These are phyloP conservation scores for Oxygymnocypris stewartii DNA, from an alignment of 2,113 vertebrate genomes.

Conservation along the genomic window DNA sequence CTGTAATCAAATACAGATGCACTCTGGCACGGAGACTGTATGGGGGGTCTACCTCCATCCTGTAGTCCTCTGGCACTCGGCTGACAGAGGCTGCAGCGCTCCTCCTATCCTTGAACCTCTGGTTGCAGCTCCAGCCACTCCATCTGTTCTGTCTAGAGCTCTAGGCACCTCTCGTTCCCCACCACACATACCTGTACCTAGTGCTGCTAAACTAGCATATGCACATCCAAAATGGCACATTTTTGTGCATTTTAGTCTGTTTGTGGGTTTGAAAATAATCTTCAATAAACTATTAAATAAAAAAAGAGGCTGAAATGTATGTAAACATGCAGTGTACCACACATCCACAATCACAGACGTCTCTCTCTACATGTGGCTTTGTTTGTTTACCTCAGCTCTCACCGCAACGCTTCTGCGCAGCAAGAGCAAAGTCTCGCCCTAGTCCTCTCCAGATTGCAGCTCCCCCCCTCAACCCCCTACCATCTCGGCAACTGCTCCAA, in stretches of 20 bases:
- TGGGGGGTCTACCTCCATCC: not conserved
- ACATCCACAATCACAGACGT: constrained; percentile 29
- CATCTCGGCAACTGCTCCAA: constrained; percentile 28
- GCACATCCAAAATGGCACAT: not conserved
- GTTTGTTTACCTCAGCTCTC: constrained; percentile 52
- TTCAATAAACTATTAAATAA: not conserved
- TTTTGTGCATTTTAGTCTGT: not conserved
- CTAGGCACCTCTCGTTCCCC: not conserved
- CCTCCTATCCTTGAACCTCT: constrained; percentile 36
- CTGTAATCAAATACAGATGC: not conserved
- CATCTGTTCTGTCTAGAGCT: constrained; percentile 50
- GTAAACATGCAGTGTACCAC: not conserved
- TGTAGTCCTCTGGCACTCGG: not conserved
- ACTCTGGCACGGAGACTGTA: not conserved
- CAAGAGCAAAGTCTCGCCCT: constrained; percentile 40
- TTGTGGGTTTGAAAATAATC: not conserved
- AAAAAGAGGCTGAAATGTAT: not conserved
- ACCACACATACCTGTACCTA: constrained; percentile 6
- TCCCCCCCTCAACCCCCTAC: not conserved
- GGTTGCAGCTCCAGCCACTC: constrained; percentile 37
- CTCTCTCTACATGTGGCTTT: constrained; percentile 47
- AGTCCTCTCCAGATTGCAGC: constrained; percentile 36
- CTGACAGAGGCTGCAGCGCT: constrained; percentile 16
- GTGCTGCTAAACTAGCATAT: not conserved
- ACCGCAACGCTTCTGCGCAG: constrained; percentile 36